Evolutionary conservation across 2,113 vertebrate species (phyloP), one percentile per base, ranked within the genome.

Genomic region (Oxyruncus cristatus): DNA sequence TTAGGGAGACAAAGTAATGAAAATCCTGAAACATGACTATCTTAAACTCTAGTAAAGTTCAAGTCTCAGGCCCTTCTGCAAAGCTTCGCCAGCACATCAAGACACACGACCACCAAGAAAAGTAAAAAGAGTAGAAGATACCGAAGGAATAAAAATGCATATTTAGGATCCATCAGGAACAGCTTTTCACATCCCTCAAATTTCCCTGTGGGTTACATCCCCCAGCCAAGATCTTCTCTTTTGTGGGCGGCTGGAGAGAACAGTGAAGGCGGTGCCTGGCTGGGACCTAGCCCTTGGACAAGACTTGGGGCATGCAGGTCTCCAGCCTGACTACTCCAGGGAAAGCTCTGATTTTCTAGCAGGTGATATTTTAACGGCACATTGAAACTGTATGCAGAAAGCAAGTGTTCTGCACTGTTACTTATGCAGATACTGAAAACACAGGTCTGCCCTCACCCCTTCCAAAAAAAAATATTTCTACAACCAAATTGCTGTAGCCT

Each of bases 231-330:
- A 56, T 12, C 21, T 28, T 58, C 10, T 35, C 65, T 50, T 53
- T 55, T 83, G 33, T 5, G 11, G 47, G 32, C 3, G 3, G 42
- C 63, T 75, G 49, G 56, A 88, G 11, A 4, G 6, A 58, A 24
- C 0, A 0, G 46, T 2, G 0, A 24, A 79, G n/a, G 32, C 3
- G 0, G n/a, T 2, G 2, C 50, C 42, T 53, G 62, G 44, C 66
- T 17, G 19, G 65, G n/a, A 74, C 33, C 26, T 52, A 89, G 11
- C 20, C n/a, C 37, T 49, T 2, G 1, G 55, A 70, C 0, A 3
- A 82, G 28, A 72, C 9, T 6, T 61, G 18, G 55, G 59, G 23
- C 0, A 0, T 5, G 2, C 33, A 39, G 20, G 27, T 53, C 53
- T 82, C 27, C 49, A 90, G 42, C 33, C 53, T n/a, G 32, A 22